Conservation (phyloP, 2,888 invertebrate genomes). For the Acleris emargana region DNA sequence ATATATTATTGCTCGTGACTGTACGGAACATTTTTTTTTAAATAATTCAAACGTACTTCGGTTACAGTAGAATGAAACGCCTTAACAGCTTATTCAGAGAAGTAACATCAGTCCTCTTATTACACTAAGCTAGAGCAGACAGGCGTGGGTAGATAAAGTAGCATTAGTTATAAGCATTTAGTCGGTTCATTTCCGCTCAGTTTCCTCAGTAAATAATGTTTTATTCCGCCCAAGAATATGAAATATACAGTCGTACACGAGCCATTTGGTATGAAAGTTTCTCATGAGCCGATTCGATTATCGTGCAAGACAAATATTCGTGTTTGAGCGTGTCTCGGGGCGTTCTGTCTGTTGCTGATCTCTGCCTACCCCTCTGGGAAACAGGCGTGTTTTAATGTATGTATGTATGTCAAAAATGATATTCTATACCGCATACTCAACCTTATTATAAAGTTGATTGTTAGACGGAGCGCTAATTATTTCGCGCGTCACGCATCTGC, state of each 20-base stretch:
- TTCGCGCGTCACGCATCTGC: too few relatives aligned
- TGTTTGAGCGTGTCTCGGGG: constrained; percentile 18
- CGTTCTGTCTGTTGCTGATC: constrained; percentile 1
- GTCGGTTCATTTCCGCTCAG: constrained; percentile 19
- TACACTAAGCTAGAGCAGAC: constrained; percentile 9
- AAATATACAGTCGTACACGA: constrained; percentile 28
- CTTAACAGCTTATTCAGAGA: not conserved
- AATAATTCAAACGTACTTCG: too few relatives aligned
- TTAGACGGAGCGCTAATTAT: too few relatives aligned
- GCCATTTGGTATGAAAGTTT: constrained; percentile 35
- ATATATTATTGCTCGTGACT: too few relatives aligned
- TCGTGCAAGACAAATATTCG: constrained; percentile 34
- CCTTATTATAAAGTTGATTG: too few relatives aligned
- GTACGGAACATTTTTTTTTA: too few relatives aligned
- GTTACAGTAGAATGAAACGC: not conserved
- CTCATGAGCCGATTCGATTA: constrained; percentile 32
- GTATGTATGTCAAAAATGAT: too few relatives aligned
- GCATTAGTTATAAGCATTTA: constrained; percentile 14
- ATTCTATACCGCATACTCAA: too few relatives aligned
- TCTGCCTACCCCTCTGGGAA: too few relatives aligned
- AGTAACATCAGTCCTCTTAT: not conserved
- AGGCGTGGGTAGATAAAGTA: constrained; percentile 12
- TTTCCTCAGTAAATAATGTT: constrained; percentile 29
- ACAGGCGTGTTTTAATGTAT: too few relatives aligned
- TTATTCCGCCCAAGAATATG: constrained; percentile 25